phyloP scores from a whole-genome alignment of 1,140 invertebrate species.

The Chironomus tepperi region DNA sequence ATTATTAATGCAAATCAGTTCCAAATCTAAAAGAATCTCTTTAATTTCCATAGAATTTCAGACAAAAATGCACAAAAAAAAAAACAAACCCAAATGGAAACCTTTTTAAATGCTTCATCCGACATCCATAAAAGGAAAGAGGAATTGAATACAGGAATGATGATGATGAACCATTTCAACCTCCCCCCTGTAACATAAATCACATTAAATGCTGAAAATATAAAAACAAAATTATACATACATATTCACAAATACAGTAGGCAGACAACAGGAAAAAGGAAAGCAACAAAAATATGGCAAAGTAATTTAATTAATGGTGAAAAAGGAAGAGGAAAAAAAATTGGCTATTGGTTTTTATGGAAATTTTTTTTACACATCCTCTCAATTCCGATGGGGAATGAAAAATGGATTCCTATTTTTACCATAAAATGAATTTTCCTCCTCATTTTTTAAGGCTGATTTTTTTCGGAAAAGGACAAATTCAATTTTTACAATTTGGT shows the following conservation, averaged over 20 bases:
- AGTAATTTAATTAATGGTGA: constrained; percentile 9
- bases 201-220: constrained; percentile 3
- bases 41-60: too few relatives aligned
- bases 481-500: too few relatives aligned
- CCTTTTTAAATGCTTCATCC: too few relatives aligned
- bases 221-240: background rate
- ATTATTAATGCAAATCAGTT: too few relatives aligned
- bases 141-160: background rate
- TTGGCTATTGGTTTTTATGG: background rate
- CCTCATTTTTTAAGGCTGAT: background rate
- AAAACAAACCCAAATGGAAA: too few relatives aligned
- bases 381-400: background rate
- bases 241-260: background rate
- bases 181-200: background rate
- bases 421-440: constrained; percentile 7
- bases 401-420: constrained; percentile 14
- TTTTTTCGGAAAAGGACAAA: too few relatives aligned
- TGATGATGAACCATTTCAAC: background rate
- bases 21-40: too few relatives aligned
- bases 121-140: too few relatives aligned
- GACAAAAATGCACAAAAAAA: too few relatives aligned
- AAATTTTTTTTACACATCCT: background rate
- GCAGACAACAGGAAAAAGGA: background rate
- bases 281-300: background rate
- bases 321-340: background rate